Percentiles rank a stretch among this genome's conserved stretches.
Conservation (phyloP, 2,113 vertebrate genomes). For the Hippopotamus amphibius region DNA sequence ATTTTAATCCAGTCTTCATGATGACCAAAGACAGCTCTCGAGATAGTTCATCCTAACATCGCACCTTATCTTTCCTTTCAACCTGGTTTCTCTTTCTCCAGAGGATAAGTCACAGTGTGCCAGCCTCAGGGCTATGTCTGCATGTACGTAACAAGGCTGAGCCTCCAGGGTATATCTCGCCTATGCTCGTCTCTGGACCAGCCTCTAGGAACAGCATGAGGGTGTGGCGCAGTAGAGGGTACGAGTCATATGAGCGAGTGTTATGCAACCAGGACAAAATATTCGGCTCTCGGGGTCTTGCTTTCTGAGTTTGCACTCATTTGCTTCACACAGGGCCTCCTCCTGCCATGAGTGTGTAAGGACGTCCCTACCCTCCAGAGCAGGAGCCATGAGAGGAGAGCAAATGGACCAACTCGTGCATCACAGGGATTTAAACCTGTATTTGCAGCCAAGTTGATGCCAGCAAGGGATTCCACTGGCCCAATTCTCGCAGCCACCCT, state of each 20-base stretch:
- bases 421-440: fast-evolving
- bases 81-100: constrained; percentile 43
- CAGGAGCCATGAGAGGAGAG: not conserved
- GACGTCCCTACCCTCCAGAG: not conserved
- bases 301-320: fast-evolving
- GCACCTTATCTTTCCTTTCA: not conserved
- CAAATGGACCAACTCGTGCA: fast-evolving
- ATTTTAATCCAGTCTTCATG: not conserved
- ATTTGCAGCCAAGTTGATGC: fast-evolving
- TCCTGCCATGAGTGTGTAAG: not conserved
- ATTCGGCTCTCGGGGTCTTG: not conserved
- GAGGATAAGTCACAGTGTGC: not conserved
- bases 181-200: fast-evolving
- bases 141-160: not conserved
- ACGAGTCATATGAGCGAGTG: fast-evolving
- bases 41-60: fast-evolving
- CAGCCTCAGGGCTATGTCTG: not conserved
- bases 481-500: not conserved
- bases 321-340: fast-evolving
- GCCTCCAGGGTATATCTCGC: not conserved
- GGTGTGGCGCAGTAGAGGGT: fast-evolving
- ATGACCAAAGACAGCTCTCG: not conserved
- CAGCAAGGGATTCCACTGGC: not conserved
- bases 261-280: fast-evolving
- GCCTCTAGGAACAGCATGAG: fast-evolving